Base-by-base conservation (phyloP, 2,113 vertebrate species). In the Scortum barcoo region DNA sequence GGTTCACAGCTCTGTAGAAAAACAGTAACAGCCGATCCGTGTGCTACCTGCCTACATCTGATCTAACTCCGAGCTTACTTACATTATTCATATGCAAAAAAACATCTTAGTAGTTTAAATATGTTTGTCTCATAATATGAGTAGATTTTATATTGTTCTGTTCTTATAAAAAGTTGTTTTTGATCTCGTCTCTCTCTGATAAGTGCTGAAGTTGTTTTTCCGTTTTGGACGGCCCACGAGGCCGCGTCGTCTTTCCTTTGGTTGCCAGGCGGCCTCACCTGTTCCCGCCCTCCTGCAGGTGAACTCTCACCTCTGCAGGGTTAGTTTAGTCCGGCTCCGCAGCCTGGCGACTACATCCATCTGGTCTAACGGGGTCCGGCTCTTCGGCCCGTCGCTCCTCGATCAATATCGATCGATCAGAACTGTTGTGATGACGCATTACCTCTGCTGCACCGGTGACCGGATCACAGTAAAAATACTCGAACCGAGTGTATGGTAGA, bases 1-100 rank as follows among this genome's bases (percentile, higher is more conserved):
- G 88, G 91, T 94, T 94, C 94, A 94, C 94, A 94, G 93, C 88
- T 88, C 87, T 83, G 86, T 80, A 93, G 86, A 91, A 84, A 88
- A 90, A 88, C 81, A 79, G 77, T 83, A 85, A 90, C 82, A 88
- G 84, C 86, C 77, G 78, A 72, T 84, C 87, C 76, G 48, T 88
- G 80, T 90, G 89, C 88, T 80, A 92, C 90, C 85, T 88, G 74
- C 87, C 70, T 1, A 24, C 70, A 72, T 19, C 69, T 50, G 65
- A 58, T 6, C 40, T 38, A 69, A 16, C 72, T 77, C 54, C 28
- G 7, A 66, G 57, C 42, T 72, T 51, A 6, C 65, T 72, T 17
- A 84, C 86, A 69, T 62, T 9, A 68, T 68, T 76, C 78, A 84
- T 80, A 84, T 70, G 86, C 69, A 91, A 88, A 92, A 83, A 78